phyloP scores from a whole-genome alignment of 1,140 invertebrate species.

The Rhopalosiphum padi region DNA sequence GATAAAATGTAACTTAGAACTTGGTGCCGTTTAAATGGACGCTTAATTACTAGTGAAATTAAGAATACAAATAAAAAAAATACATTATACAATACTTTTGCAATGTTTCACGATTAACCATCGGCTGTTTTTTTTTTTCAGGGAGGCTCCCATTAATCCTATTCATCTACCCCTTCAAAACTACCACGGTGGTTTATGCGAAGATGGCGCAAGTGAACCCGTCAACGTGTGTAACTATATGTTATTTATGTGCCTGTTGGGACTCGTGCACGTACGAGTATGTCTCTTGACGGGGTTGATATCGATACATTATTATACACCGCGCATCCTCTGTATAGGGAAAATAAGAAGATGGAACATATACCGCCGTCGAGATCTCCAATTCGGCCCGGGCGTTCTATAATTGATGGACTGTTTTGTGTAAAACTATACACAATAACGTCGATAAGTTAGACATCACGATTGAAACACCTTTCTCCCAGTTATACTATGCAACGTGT shows the following conservation, averaged over 20 bases:
- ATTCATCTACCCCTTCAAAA: neutral
- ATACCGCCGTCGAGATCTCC: neutral
- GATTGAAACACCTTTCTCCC: no score
- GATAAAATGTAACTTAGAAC: neutral
- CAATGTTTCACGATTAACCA: neutral
- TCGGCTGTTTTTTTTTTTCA: neutral
- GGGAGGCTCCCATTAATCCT: neutral
- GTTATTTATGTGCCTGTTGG: neutral
- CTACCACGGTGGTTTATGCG: neutral
- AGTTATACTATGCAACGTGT: neutral
- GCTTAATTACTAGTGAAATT: neutral
- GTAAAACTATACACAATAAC: neutral
- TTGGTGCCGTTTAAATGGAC: neutral
- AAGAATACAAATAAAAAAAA: neutral
- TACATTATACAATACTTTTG: neutral
- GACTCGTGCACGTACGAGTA: neutral
- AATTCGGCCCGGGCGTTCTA: neutral
- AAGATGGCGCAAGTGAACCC: neutral
- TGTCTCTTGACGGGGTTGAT: neutral
- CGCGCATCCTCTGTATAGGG: no score
- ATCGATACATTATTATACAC: neutral
- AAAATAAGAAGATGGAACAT: neutral
- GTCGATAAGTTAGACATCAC: neutral
- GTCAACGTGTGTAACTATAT: neutral
- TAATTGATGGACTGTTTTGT: neutral